A percentile compares a stretch with the other conserved stretches of the same genome.
These are phyloP conservation scores for Gallinago solitaria DNA, from an alignment of 2,797 vertebrate genomes.

Conservation along the genomic window DNA sequence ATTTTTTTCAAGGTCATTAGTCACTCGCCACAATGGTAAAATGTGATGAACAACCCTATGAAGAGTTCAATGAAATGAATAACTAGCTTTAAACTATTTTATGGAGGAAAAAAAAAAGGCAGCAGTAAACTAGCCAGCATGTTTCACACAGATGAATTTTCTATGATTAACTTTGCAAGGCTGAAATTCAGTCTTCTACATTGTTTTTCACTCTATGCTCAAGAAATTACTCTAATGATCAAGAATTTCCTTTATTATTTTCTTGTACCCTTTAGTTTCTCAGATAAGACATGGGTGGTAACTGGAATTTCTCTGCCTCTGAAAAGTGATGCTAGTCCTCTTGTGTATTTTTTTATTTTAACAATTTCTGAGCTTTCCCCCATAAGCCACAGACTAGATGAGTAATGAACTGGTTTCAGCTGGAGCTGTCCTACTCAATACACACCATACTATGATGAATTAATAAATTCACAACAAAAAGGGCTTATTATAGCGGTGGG, in stretches of 20 bases:
- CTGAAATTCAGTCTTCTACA: neutral
- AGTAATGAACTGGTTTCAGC: neutral
- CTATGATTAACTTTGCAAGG: neutral
- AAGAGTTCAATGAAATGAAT: slow-evolving; percentile 58
- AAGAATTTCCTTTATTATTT: neutral
- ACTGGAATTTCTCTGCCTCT: neutral
- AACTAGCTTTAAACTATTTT: slow-evolving; percentile 54
- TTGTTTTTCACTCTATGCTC: neutral
- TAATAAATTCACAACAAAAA: neutral
- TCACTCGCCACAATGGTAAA: slow-evolving; percentile 44
- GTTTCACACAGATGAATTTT: neutral
- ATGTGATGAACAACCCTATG: slow-evolving; percentile 51
- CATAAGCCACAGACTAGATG: neutral
- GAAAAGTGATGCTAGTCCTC: neutral
- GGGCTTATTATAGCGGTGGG: neutral
- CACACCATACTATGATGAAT: neutral
- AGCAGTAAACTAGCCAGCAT: neutral
- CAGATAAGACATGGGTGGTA: neutral
- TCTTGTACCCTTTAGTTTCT: neutral
- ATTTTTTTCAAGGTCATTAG: slow-evolving; percentile 51
- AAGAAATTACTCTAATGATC: neutral
- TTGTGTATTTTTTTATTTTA: neutral
- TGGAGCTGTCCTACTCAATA: neutral
- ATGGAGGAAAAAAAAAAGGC: neutral
- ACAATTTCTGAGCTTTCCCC: neutral